These are phyloP conservation scores for Thomomys bottae DNA, from an alignment of 2,113 vertebrate species.

Conservation along the genomic window DNA sequence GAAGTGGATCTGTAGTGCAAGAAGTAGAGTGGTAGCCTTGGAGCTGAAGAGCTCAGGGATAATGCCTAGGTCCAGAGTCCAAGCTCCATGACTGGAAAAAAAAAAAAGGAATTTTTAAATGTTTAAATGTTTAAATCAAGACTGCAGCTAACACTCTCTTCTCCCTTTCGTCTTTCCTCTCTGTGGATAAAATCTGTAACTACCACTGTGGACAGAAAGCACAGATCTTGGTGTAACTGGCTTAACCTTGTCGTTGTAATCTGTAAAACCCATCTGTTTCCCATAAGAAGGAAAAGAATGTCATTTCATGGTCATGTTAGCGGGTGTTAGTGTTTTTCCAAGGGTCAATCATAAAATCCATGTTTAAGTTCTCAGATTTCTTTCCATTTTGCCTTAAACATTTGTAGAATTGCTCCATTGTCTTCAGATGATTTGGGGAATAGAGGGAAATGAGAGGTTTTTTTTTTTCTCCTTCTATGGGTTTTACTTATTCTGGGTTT, in stretches of 20 bases:
- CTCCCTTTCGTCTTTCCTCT: not conserved
- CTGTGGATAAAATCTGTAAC: not conserved
- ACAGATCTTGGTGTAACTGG: not conserved
- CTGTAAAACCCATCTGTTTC: not conserved
- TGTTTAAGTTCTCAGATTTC: not conserved
- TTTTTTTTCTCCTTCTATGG: not conserved
- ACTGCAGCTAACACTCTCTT: not conserved
- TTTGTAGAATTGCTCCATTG: not conserved
- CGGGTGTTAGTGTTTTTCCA: not conserved
- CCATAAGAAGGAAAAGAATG: not conserved
- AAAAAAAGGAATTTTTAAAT: no score
- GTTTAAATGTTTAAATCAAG: no score
- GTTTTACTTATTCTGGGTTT: not conserved
- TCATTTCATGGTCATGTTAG: not conserved
- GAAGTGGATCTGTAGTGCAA: no score
- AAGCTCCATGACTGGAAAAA: no score
- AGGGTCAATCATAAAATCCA: not conserved
- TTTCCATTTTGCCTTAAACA: not conserved
- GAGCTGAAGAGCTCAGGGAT: no score
- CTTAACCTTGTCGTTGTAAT: not conserved
- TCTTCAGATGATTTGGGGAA: not conserved
- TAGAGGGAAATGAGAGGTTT: not conserved
- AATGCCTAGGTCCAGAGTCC: no score
- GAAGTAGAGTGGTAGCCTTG: no score
- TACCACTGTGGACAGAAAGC: not conserved